Evolutionary conservation across 2,113 vertebrate genomes (phyloP).

Genomic region (Odocoileus virginianus): DNA sequence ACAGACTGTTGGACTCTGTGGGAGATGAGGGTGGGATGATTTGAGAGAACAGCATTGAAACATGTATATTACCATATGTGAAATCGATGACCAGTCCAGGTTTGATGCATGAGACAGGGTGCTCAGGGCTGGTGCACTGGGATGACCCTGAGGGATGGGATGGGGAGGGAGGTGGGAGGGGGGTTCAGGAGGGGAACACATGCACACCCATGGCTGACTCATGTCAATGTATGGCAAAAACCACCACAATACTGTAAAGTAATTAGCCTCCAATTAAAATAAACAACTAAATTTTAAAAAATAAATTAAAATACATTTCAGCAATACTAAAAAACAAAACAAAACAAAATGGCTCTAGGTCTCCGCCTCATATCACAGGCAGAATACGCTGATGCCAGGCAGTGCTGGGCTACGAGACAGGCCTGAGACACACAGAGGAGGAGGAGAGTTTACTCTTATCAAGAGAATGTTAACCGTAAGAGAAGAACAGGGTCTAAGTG

Average conservation of each 20-base stretch:
- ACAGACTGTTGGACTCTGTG: background rate
- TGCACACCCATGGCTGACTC: background rate
- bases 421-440: background rate
- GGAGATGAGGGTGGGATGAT: background rate
- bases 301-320: background rate
- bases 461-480: background rate
- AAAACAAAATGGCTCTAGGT: background rate
- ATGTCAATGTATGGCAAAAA: background rate
- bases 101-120: fast-evolving
- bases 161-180: background rate
- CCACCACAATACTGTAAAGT: background rate
- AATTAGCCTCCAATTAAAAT: background rate
- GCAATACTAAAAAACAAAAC: background rate
- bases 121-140: background rate
- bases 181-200: background rate
- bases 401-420: no score
- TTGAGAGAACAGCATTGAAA: background rate
- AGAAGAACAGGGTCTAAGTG: background rate
- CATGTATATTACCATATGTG: background rate
- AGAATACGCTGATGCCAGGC: background rate
- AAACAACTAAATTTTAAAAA: background rate
- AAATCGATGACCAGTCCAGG: background rate
- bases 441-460: background rate
- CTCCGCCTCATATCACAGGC: background rate
- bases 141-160: background rate